Conservation (phyloP, 92 coral and sea anemone genomes). For the Porites divaricata region DNA sequence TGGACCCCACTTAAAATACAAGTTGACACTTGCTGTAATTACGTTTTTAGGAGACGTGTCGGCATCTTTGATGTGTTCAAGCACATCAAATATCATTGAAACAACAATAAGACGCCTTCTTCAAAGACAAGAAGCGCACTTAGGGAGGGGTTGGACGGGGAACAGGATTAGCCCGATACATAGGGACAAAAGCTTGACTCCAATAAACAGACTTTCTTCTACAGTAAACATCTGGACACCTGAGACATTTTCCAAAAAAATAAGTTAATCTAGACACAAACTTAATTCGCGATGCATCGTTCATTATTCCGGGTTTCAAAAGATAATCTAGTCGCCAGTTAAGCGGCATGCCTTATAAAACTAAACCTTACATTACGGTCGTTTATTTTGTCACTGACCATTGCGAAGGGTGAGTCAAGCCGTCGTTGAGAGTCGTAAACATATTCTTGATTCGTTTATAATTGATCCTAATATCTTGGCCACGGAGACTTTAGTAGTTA, state of each 20-base stretch:
- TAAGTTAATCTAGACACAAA: not conserved
- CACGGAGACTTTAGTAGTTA: not conserved
- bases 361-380: not conserved
- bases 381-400: not conserved
- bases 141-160: slow-evolving; percentile 9
- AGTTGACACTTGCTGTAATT: slow-evolving; percentile 58
- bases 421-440: slow-evolving; percentile 19
- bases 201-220: not conserved
- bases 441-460: slow-evolving; percentile 39
- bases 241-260: not conserved
- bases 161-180: not conserved
- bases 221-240: not conserved
- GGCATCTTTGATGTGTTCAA: slow-evolving; percentile 50
- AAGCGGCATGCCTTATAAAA: slow-evolving; percentile 24
- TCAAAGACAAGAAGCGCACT: slow-evolving; percentile 24
- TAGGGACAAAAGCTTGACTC: not conserved
- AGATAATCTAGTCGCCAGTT: not conserved
- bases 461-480: slow-evolving; percentile 40
- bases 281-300: not conserved
- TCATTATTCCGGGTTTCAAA: not conserved
- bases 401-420: slow-evolving; percentile 3
- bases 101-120: slow-evolving; percentile 30
- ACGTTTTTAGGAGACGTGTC: slow-evolving; percentile 32
- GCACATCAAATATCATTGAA: slow-evolving; percentile 46
- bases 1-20: slow-evolving; percentile 51